A percentile compares a stretch with the other conserved stretches of the same genome.
Conservation (phyloP, 2,113 vertebrate species). For the Clupea harengus region DNA sequence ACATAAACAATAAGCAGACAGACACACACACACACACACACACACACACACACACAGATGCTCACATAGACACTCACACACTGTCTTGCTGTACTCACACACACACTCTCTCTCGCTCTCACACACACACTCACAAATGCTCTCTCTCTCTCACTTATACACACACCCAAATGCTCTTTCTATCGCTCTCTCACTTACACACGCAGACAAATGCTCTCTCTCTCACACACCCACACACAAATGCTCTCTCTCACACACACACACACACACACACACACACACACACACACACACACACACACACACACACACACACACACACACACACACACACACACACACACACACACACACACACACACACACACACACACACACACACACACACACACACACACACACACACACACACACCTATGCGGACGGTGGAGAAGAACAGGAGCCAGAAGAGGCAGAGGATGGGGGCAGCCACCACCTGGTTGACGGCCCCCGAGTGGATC, state of each 20-base stretch:
- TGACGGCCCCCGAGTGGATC: constrained; percentile 94
- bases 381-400: background rate
- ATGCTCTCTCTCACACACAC: too few relatives aligned
- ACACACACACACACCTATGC: constrained; percentile 70
- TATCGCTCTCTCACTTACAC: too few relatives aligned
- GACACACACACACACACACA: background rate
- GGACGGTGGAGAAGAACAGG: constrained; percentile 92
- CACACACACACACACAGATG: too few relatives aligned
- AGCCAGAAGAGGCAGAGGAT: constrained; percentile 98
- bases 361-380: background rate
- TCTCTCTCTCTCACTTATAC: too few relatives aligned
- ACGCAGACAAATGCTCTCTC: too few relatives aligned
- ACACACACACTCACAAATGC: too few relatives aligned
- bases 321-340: background rate
- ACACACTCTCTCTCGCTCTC: too few relatives aligned
- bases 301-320: background rate
- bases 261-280: too few relatives aligned
- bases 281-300: background rate
- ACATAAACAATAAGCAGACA: background rate
- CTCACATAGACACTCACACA: too few relatives aligned
- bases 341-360: background rate
- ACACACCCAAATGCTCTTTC: too few relatives aligned
- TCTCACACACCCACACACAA: too few relatives aligned
- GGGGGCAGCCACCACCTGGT: constrained; percentile 94
- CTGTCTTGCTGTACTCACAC: too few relatives aligned